Evolutionary conservation across 2,888 invertebrate species (phyloP).

Genomic region (Morpho helenor): DNA sequence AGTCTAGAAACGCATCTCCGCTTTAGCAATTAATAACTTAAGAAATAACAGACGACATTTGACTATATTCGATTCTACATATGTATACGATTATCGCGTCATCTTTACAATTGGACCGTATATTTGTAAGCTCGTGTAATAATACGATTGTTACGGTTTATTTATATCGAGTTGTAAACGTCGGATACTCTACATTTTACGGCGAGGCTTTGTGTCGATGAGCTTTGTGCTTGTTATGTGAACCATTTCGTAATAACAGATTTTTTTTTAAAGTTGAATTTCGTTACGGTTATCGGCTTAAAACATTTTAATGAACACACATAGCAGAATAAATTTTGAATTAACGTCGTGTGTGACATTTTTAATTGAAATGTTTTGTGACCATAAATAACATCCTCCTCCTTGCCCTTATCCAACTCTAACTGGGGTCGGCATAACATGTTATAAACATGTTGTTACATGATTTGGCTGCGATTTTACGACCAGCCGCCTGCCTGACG

Average conservation of each 20-base stretch:
- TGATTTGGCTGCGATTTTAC: too few species aligned
- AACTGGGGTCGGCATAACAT: too few species aligned
- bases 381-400: too few species aligned
- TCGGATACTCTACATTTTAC: slow-evolving; percentile 29
- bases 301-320: slow-evolving; percentile 1
- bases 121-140: slow-evolving; percentile 5
- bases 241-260: slow-evolving; percentile 7
- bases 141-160: slow-evolving; percentile 33
- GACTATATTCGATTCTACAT: too few species aligned
- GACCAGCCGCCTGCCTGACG: too few species aligned
- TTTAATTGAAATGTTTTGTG: neutral
- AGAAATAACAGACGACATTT: too few species aligned
- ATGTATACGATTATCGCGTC: slow-evolving; percentile 4
- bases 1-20: too few species aligned
- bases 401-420: too few species aligned
- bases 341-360: neutral
- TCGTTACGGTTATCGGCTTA: slow-evolving; percentile 5
- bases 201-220: slow-evolving; percentile 3
- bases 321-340: neutral
- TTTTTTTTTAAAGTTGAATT: slow-evolving; percentile 3
- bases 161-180: slow-evolving; percentile 56
- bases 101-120: neutral
- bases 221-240: slow-evolving; percentile 1
- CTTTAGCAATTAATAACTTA: too few species aligned
- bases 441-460: too few species aligned